Evolutionary conservation across 1,140 invertebrate species (phyloP), one percentile per base, ranked within the genome.

Genomic region (Drosophila ambigua): DNA sequence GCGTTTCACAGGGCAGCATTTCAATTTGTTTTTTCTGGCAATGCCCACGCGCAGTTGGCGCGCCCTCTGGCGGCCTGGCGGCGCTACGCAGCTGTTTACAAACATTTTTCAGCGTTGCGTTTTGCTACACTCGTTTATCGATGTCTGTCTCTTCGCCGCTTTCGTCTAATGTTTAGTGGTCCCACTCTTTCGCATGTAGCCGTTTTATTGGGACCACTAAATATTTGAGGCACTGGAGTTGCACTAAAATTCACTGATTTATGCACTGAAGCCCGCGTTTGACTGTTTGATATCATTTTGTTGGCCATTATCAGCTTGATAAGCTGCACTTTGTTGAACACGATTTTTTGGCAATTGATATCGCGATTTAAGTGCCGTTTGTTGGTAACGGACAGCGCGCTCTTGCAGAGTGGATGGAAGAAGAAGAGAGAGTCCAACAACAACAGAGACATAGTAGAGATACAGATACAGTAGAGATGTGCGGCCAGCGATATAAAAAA

Each of bases 101-200:
- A 82, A 82, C 75, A 82, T 65, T 79, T 64, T 66, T 62, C 66
- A 66, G 61, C 5, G 72, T 69, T 88, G 63, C 46, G 76, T 83
- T 77, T 88, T 87, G 73, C 20, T 68, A 48, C 52, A 72, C 75
- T 77, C 45, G 64, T 85, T 87, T 88, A 87, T 87, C 83, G 83
- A 62, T 54, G 64, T 77, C 55, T 77, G 43, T 65, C 63, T 67
- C 65, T 87, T 46, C 53, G 24, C 41, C 76, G 76, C 74, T 87
- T 88, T 63, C 83, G 79, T 76, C 84, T 88, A 88, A 88, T 88
- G 65, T 79, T 66, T 65, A 83, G 84, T 31, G 84, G 83, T 77
- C 72, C 83, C 83, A 50, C 84, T 83, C 60, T 71, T 77, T 83
- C 76, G 8, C 84, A 79, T 89, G 83, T 88, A 88, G 61, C 67